These are phyloP conservation scores for Drosophila infuscata DNA, from an alignment of 2,888 invertebrate genomes.

Conservation along the genomic window DNA sequence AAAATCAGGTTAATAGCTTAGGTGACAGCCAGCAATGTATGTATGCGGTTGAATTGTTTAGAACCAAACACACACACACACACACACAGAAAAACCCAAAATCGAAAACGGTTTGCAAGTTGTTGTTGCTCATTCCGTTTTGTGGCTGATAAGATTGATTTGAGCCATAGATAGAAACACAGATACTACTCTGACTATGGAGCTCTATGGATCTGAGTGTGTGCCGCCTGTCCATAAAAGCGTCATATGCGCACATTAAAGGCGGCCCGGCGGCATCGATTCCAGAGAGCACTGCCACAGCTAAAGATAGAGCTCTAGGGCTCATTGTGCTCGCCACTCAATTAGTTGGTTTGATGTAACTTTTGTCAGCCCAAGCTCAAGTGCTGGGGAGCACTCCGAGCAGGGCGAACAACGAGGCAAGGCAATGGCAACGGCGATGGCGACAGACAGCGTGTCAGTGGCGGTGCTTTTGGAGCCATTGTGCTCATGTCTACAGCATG, in stretches of 20 bases:
- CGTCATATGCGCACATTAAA: slow-evolving; percentile 74
- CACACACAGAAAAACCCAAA: slow-evolving; percentile 13
- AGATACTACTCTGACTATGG: slow-evolving; percentile 33
- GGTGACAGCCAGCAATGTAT: slow-evolving; percentile 80
- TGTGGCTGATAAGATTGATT: slow-evolving; percentile 80
- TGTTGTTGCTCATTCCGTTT: slow-evolving; percentile 36
- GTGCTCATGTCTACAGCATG: slow-evolving; percentile 71
- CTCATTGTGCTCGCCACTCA: slow-evolving; percentile 78
- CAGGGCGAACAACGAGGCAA: neutral
- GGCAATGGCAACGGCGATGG: slow-evolving; percentile 23
- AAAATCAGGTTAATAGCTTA: slow-evolving; percentile 83
- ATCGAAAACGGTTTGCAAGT: slow-evolving; percentile 46
- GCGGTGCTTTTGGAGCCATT: slow-evolving; percentile 74
- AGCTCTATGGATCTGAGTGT: slow-evolving; percentile 32
- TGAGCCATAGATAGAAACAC: slow-evolving; percentile 64
- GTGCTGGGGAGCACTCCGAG: slow-evolving; percentile 39
- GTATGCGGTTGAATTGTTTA: slow-evolving; percentile 77
- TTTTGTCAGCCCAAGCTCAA: slow-evolving; percentile 67
- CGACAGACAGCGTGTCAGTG: slow-evolving; percentile 75
- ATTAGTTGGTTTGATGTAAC: slow-evolving; percentile 79
- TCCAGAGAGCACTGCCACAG: slow-evolving; percentile 29
- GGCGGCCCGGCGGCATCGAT: slow-evolving; percentile 52
- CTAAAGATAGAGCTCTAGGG: slow-evolving; percentile 40
- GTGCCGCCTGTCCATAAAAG: slow-evolving; percentile 50
- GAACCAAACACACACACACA: slow-evolving; percentile 42